Base-by-base conservation (phyloP, 2,888 invertebrate species). In the Brachycybe producta region DNA sequence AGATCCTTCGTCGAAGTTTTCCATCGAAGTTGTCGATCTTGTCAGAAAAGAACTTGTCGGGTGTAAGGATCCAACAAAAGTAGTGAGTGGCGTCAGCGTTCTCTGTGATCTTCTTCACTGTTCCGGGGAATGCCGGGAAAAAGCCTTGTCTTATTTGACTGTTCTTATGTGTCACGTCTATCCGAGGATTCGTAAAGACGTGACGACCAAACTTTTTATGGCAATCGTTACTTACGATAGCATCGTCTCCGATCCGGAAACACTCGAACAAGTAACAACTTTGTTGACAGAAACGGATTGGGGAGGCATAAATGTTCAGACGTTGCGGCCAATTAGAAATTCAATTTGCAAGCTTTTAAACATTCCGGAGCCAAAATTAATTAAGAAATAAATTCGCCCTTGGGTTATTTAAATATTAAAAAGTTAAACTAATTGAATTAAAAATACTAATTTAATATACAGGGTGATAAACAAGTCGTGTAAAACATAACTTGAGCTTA, bases 41-140 rank as follows among this genome's bases (percentile, higher is more conserved):
- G 72, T 85, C 0, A 84, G 83, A 64, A 65, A 77, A 48, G 90
- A 91, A 69, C 77, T 85, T 8, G 73, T 77, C 56, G 80, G 77
- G 27, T 81, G 79, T 49, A 81, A 79, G 56, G 85, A 86, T 62
- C 81, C 85, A 26, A 85, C 88, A 63, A 85, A 91, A 63, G 70
- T 90, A 11, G 74, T 86, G 27, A 84, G 84, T 59, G 85, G 84
- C 45, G 82, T 90, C 57, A 84, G 84, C 66, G 81, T 92, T 0
- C 73, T 85, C 45, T 87, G 87, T 62, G 86, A 88, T 62, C 72
- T 87, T 43, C 74, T 90, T 54, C 87, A 87, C 74, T 47, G 56
- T 40, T 40, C 45, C n/a, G 45, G 58, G 55, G 7, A 73, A 82
- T 1, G 48, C 52, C 52, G 52, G 44, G 40, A 48, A n/a, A 51